Conservation (phyloP, 1,140 invertebrate species). For the Papilio aristodemus region DNA sequence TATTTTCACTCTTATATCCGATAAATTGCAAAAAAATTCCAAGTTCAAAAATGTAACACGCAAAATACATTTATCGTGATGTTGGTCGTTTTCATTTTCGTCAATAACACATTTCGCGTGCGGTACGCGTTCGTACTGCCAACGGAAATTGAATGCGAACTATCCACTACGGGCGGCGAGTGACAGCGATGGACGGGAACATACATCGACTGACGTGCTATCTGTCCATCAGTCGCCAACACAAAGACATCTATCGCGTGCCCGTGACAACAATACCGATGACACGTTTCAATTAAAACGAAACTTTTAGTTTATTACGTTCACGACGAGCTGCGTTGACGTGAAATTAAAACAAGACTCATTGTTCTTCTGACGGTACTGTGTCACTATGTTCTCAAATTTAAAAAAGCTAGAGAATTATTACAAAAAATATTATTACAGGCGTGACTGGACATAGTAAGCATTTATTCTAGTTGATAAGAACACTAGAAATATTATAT, state of each 20-base stretch:
- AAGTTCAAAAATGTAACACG: constrained; percentile 35
- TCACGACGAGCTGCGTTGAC: background rate
- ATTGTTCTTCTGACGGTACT: too few species aligned
- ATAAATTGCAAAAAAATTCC: background rate
- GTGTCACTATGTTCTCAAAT: too few species aligned
- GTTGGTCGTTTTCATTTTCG: constrained; percentile 45
- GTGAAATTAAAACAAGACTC: background rate
- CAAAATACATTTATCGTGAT: constrained; percentile 38
- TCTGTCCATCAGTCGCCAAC: constrained; percentile 56
- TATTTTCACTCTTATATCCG: too few species aligned
- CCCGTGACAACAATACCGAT: constrained; percentile 55
- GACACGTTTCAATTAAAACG: constrained; percentile 63
- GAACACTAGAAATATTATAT: too few species aligned
- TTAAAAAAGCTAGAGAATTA: too few species aligned
- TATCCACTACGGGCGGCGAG: constrained; percentile 52
- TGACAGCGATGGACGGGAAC: constrained; percentile 56
- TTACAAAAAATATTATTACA: too few species aligned
- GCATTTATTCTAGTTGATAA: too few species aligned
- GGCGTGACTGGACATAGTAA: too few species aligned
- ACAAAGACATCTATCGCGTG: constrained; percentile 62
- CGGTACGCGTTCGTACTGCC: constrained; percentile 48
- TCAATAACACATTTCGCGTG: constrained; percentile 51
- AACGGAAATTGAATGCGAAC: constrained; percentile 72
- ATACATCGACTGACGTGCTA: constrained; percentile 60
- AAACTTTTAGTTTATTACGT: constrained; percentile 39